Evolutionary conservation across 2,888 invertebrate genomes (phyloP), one percentile per base, ranked within the genome.

Genomic region (Noctua comes): DNA sequence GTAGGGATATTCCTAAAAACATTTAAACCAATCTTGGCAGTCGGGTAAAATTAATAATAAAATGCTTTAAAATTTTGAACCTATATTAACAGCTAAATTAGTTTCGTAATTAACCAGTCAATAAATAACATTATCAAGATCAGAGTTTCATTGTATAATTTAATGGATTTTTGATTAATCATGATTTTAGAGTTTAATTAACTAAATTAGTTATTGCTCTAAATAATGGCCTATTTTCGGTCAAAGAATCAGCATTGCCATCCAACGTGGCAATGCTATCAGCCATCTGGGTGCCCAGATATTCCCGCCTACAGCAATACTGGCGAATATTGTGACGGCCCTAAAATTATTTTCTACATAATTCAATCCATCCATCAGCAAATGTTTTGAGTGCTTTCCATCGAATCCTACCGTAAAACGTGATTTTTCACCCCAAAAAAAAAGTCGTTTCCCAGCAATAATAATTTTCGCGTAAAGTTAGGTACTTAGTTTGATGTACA

Each of bases 41-140:
- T 6, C 24, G 13, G n/a, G 40, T 40, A 6, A 2, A 6, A 40
- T 4, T 24, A 40, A 40, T 40, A 65, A 13, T 2, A 40, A 40
- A 40, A 16, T 16, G 0, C 6, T 2, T 18, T 18, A 18, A 24
- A 40, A 18, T n/a, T 0, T 65, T 1, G 0, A 18, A 18, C 13
- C 46, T 11, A 40, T 59, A 2, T 27, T 40, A 27, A 64, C 11
- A 11, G 5, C n/a, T 70, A 13, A 54, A 78, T 71, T 54, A 36
- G 46, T 78, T 78, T 43, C 10, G 36, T 78, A 18, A 78, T 78
- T 54, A 70, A 27, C 43, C 2, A 11, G 64, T 24, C 51, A 11
- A 48, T 24, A 27, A 48, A 27, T 68, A 43, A n/a, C 3, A 31
- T 31, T 62, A 16, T 62, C n/a, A 7, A 11, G 10, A 40, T 36